Evolutionary conservation across 2,888 invertebrate species (phyloP), one percentile per base, ranked within the genome.

Genomic region (Alviniconcha strummeri): DNA sequence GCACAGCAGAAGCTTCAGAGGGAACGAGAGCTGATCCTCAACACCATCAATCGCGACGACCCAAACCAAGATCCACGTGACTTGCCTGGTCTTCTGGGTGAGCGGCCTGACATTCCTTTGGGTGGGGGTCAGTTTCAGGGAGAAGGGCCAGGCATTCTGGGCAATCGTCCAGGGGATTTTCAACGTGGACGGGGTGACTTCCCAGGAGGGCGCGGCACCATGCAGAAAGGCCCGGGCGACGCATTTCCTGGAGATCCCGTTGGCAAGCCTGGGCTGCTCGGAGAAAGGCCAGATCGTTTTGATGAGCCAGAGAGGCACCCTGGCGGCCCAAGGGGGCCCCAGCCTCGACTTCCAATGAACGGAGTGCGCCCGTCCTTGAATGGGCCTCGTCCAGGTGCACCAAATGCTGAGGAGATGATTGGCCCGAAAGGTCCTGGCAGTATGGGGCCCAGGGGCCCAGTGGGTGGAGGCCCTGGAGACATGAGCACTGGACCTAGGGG

Each of bases 1-100:
- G 78, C 78, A 36, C 78, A 78, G 52, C 57, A 78, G 17, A 57
- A 78, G 52, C 64, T 78, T 9, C 60, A 64, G 78, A 9, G 64
- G 52, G 78, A 78, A 5, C 78, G 78, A 5, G 78, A 78, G 17
- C 36, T 57, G 60, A 78, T 78, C 64, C n/a, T 78, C 13, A 78
- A 78, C 6, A 9, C 15, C 5, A 13, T 64, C 15, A 77, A 75
- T 15, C 55, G n/a, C 0, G 17, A 75, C 17, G 17, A 77, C 57
- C 76, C 76, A 0, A 77, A 77, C 36, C 54, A 13, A 1, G 78
- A 78, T 17, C 78, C 78, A 13, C 60, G 78, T 8, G 78, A 78
- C 78, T 60, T 78, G 78, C 78, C 78, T 52, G 78, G 78, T 52
- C 78, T 78, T 19, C 78, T 78, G 4, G 78, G 78, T 60, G 78